Evolutionary conservation across 2,888 invertebrate species (phyloP), one percentile per base, ranked within the genome.

Genomic region (Galerucella calmariensis): DNA sequence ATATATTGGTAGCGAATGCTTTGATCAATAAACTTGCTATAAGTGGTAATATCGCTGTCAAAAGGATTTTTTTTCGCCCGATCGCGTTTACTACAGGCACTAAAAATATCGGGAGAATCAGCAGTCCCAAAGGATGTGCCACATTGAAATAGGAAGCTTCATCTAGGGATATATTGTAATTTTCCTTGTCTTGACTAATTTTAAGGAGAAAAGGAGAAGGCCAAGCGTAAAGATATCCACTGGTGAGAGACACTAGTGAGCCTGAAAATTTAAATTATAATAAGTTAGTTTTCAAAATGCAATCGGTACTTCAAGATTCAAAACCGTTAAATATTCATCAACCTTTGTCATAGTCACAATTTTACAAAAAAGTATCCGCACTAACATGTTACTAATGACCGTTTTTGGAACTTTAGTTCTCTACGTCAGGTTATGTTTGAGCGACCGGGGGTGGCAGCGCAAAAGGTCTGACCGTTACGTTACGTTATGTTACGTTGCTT

Each of bases 181-280:
- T 80, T n/a, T 79, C 79, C 63, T 83, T 80, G 62, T 83, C 82
- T 51, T 81, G 77, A 27, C 82, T 79, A 8, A 86, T 79, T 73
- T 81, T 82, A 48, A 84, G 83, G n/a, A 86, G 82, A 12, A 85
- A 83, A 27, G 86, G 86, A 44, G 86, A 85, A 48, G 85, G 79
- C 86, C 86, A 86, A n/a, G 79, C 72, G 41, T 78, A 76, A 1
- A 76, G 63, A 11, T 81, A 69, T 9, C 84, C 83, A 44, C 79
- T 79, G 24, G 74, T 78, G 16, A 82, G 72, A 1, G 80, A 73
- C 48, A 78, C 72, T 11, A 81, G 5, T 9, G 76, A 77, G 41
- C 75, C 80, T 80, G 51, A 46, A 79, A 12, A 14, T 48, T 81
- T 82, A n/a, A 81, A 69, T n/a, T 79, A 63, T 4, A 79, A 41